These are phyloP conservation scores for Bagarius yarrelli DNA, from an alignment of 2,113 vertebrate species.

Conservation along the genomic window DNA sequence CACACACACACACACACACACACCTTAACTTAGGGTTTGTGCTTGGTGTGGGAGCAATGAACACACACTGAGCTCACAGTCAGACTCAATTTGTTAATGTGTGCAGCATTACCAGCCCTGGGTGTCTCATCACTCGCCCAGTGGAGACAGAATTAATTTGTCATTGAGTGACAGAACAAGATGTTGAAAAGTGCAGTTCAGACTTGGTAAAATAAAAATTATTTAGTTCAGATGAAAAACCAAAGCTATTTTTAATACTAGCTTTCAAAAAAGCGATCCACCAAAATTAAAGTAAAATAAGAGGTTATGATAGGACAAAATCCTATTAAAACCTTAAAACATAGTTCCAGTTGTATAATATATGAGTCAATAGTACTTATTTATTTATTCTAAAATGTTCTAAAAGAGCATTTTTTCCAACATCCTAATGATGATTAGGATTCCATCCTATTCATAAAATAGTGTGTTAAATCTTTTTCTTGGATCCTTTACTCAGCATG, in stretches of 20 bases:
- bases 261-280: too few relatives aligned
- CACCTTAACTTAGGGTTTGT: constrained; percentile 32
- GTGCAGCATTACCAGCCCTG: constrained; percentile 18
- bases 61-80: constrained; percentile 42
- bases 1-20: not conserved
- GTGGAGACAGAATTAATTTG: constrained; percentile 45
- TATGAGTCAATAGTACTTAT: not conserved
- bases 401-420: not conserved
- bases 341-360: not conserved
- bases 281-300: too few relatives aligned
- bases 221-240: not conserved
- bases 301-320: too few relatives aligned
- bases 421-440: not conserved
- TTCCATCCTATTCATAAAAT: not conserved
- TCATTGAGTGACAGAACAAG: constrained; percentile 30
- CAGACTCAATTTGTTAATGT: constrained; percentile 54
- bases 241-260: not conserved
- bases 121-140: constrained; percentile 31
- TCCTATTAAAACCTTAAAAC: too few relatives aligned
- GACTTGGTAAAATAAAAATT: not conserved
- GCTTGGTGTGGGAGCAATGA: not conserved
- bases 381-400: not conserved
- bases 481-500: not conserved
- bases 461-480: not conserved
- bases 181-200: constrained; percentile 17